A percentile compares a stretch with the other conserved stretches of the same genome.
Conservation (phyloP, 1,140 invertebrate genomes). For the Drosophila ficusphila region DNA sequence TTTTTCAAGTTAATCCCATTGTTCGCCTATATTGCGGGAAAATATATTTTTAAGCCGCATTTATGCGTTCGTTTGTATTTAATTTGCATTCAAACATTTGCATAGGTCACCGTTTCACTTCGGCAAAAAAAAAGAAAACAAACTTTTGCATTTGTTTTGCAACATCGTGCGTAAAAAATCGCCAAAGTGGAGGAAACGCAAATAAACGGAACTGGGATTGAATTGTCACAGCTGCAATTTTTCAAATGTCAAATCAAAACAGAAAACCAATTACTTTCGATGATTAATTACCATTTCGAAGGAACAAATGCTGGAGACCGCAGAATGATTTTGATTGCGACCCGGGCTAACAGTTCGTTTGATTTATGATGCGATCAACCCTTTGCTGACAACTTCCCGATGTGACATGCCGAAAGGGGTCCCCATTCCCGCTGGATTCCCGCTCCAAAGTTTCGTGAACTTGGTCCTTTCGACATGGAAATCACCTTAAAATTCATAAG, state of each 20-base stretch:
- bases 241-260: slow-evolving; percentile 80
- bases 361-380: slow-evolving; percentile 70
- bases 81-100: slow-evolving; percentile 52
- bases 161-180: slow-evolving; percentile 10
- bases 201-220: slow-evolving; percentile 37
- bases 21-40: slow-evolving; percentile 13
- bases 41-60: slow-evolving; percentile 28
- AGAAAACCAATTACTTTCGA: slow-evolving; percentile 78
- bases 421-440: slow-evolving; percentile 1
- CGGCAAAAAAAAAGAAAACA: background rate
- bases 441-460: background rate
- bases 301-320: slow-evolving; percentile 64
- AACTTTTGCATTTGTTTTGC: slow-evolving; percentile 6
- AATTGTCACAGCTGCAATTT: slow-evolving; percentile 78
- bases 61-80: slow-evolving; percentile 49
- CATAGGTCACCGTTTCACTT: slow-evolving; percentile 15
- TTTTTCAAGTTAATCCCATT: slow-evolving; percentile 29
- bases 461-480: slow-evolving; percentile 50
- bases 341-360: slow-evolving; percentile 33
- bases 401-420: slow-evolving; percentile 4
- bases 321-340: slow-evolving; percentile 79
- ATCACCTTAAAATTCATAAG: slow-evolving; percentile 83
- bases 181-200: slow-evolving; percentile 2
- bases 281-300: slow-evolving; percentile 68
- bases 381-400: slow-evolving; percentile 53